Evolutionary conservation across 2,888 invertebrate genomes (phyloP).

Genomic region (Tribolium freemani): DNA sequence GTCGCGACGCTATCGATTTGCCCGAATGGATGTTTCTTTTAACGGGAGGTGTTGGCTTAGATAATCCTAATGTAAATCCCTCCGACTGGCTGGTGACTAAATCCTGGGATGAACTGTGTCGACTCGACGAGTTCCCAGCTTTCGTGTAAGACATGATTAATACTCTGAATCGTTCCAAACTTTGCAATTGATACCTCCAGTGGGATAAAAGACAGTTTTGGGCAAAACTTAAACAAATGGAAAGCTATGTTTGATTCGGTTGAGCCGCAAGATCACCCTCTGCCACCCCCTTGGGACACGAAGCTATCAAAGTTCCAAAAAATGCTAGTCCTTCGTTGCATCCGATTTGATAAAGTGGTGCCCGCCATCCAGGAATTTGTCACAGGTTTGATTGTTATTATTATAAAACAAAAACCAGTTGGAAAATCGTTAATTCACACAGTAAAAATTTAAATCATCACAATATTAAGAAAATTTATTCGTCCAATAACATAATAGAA

Average conservation of each 20-base stretch:
- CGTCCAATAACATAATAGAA: too few species aligned
- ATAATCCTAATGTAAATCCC: conserved; percentile 81
- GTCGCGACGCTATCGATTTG: conserved; percentile 73
- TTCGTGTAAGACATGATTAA: conserved; percentile 62
- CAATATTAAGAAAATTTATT: too few species aligned
- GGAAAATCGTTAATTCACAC: too few species aligned
- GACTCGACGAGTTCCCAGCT: conserved; percentile 71
- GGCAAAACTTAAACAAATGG: conserved; percentile 75
- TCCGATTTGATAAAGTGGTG: conserved; percentile 90
- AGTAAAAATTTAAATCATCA: too few species aligned
- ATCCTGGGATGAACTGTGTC: conserved; percentile 85
- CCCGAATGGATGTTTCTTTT: conserved; percentile 88
- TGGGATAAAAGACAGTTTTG: conserved; percentile 79
- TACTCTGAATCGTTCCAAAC: not conserved
- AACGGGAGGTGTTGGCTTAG: conserved; percentile 87
- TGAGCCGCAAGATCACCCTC: conserved; percentile 78
- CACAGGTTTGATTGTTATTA: too few species aligned
- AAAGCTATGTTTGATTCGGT: conserved; percentile 80
- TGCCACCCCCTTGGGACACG: conserved; percentile 81
- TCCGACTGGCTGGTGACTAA: conserved; percentile 79
- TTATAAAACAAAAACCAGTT: too few species aligned
- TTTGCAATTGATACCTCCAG: conserved; percentile 52
- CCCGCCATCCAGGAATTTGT: conserved; percentile 83
- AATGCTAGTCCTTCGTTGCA: conserved; percentile 83
- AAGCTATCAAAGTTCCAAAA: conserved; percentile 79